Conservation (phyloP, 1,140 invertebrate species). For the Melipona quadrifasciata region DNA sequence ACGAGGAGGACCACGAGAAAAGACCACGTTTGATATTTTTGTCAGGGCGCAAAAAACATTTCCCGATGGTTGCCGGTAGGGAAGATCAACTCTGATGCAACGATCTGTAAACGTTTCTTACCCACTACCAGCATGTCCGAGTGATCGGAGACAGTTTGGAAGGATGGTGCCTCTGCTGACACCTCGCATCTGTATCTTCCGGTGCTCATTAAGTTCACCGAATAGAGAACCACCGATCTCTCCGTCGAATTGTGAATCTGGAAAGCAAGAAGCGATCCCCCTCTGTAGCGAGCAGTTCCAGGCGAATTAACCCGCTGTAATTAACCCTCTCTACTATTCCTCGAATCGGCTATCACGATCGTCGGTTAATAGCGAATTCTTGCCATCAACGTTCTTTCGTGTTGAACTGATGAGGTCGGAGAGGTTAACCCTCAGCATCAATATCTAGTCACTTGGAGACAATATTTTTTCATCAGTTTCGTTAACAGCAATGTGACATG, state of each 20-base stretch:
- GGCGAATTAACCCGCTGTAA: slow-evolving; percentile 23
- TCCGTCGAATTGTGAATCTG: slow-evolving; percentile 90
- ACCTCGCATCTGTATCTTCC: slow-evolving; percentile 93
- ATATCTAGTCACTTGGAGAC: neutral
- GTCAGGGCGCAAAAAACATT: neutral
- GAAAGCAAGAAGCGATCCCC: slow-evolving; percentile 61
- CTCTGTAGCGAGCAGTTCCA: neutral
- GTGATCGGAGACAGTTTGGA: slow-evolving; percentile 89
- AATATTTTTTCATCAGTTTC: neutral
- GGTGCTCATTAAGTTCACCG: slow-evolving; percentile 88
- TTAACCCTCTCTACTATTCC: slow-evolving; percentile 1
- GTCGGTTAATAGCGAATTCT: neutral
- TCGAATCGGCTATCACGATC: neutral
- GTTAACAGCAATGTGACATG: too few relatives aligned
- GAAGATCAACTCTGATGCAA: neutral
- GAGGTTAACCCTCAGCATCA: neutral
- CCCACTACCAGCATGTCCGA: slow-evolving; percentile 90
- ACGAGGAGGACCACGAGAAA: too few relatives aligned
- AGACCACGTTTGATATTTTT: neutral
- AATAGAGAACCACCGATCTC: slow-evolving; percentile 87
- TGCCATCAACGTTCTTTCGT: neutral
- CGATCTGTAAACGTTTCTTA: slow-evolving; percentile 77
- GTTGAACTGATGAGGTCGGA: neutral
- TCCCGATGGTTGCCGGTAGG: neutral
- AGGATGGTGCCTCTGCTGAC: slow-evolving; percentile 91